These are phyloP conservation scores for Coelopa pilipes DNA, from an alignment of 2,888 invertebrate species.

Conservation along the genomic window DNA sequence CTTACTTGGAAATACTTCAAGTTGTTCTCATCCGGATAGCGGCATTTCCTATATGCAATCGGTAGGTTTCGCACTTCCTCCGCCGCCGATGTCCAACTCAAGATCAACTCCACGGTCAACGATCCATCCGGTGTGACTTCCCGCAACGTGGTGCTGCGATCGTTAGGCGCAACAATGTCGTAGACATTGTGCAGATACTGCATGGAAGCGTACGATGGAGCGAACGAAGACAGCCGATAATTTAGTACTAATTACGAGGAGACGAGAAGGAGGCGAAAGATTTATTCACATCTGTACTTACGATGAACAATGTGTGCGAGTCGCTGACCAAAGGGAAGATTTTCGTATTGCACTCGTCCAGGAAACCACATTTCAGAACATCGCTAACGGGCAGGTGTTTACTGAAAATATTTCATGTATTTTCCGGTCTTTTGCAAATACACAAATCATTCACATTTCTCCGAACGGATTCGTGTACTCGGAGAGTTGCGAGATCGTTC, in stretches of 20 bases:
- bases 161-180: slow-evolving; percentile 54
- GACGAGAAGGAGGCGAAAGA: not conserved
- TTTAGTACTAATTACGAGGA: not conserved
- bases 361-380: slow-evolving; percentile 46
- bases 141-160: slow-evolving; percentile 47
- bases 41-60: slow-evolving; percentile 60
- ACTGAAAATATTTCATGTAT: slow-evolving; percentile 25
- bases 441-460: slow-evolving; percentile 45
- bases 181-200: slow-evolving; percentile 59
- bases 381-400: slow-evolving; percentile 42
- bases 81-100: slow-evolving; percentile 54
- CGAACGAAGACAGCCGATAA: not conserved
- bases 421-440: not conserved
- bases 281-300: slow-evolving; percentile 24
- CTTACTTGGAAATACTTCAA: slow-evolving; percentile 57
- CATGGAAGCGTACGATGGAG: not conserved
- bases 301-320: slow-evolving; percentile 33
- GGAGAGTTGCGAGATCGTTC: slow-evolving; percentile 53
- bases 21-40: slow-evolving; percentile 58
- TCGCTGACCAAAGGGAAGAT: slow-evolving; percentile 43
- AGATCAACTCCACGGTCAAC: slow-evolving; percentile 49
- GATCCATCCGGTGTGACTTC: slow-evolving; percentile 45
- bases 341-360: slow-evolving; percentile 51
- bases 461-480: slow-evolving; percentile 57
- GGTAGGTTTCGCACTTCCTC: slow-evolving; percentile 56